These are phyloP conservation scores for Scophthalmus maximus DNA, from an alignment of 2,113 vertebrate species.

Conservation along the genomic window DNA sequence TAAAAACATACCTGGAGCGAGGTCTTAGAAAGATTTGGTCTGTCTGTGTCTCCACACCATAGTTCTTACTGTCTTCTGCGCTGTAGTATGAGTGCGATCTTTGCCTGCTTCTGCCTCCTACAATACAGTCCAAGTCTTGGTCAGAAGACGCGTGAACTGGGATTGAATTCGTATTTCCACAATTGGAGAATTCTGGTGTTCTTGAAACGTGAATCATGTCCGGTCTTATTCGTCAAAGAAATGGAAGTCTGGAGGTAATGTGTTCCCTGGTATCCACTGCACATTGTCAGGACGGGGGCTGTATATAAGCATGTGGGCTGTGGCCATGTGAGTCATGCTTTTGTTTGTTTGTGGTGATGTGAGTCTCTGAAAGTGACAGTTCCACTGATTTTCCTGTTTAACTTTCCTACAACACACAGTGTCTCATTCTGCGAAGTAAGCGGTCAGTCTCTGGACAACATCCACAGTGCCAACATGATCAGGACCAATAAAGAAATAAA, in stretches of 20 bases:
- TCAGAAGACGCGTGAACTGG: constrained; percentile 28
- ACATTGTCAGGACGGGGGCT: constrained; percentile 3
- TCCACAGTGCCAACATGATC: neutral
- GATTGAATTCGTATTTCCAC: constrained; percentile 54
- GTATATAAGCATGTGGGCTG: constrained; percentile 60
- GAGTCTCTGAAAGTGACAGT: constrained; percentile 29
- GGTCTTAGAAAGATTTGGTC: constrained; percentile 60
- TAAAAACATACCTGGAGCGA: constrained; percentile 74
- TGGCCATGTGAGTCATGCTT: constrained; percentile 32
- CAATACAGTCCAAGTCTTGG: constrained; percentile 40
- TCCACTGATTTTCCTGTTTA: constrained; percentile 33
- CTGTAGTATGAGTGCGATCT: constrained; percentile 73
- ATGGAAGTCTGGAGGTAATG: neutral
- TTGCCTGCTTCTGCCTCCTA: constrained; percentile 50
- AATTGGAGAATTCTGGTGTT: constrained; percentile 55
- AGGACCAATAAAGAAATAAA: neutral
- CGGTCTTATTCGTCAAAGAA: neutral
- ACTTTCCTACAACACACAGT: constrained; percentile 1
- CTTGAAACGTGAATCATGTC: constrained; percentile 72
- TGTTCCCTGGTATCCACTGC: constrained; percentile 13
- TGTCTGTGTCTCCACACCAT: constrained; percentile 21
- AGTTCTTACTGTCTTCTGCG: constrained; percentile 51
- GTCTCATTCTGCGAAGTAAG: constrained; percentile 43
- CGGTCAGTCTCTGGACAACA: neutral
- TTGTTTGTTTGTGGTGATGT: constrained; percentile 65